A percentile compares a stretch with the other conserved stretches of the same genome.
Conservation (phyloP, 1,140 invertebrate genomes). For the Solen grandis region DNA sequence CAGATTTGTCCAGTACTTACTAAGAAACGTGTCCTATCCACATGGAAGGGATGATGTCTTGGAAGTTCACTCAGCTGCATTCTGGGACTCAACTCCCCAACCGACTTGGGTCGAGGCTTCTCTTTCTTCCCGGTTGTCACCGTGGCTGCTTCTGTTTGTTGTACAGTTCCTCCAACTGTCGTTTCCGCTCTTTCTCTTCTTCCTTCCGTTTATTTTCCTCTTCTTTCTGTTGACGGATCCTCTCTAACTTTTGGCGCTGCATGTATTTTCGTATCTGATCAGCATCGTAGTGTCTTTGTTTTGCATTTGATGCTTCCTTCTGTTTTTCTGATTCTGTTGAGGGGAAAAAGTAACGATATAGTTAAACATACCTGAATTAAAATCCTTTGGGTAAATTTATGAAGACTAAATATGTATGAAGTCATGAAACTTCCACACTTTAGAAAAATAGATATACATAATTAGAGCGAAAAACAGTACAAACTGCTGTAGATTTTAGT, state of each 20-base stretch:
- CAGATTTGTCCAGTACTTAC: slow-evolving; percentile 23
- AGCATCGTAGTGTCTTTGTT: slow-evolving; percentile 77
- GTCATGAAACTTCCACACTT: too few species aligned
- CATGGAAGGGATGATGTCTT: slow-evolving; percentile 60
- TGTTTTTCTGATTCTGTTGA: slow-evolving; percentile 68
- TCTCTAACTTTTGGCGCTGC: slow-evolving; percentile 72
- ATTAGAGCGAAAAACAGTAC: too few species aligned
- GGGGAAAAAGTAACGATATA: slow-evolving; percentile 8
- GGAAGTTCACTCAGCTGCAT: slow-evolving; percentile 49
- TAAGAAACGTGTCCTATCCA: slow-evolving; percentile 46
- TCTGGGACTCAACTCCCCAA: neutral
- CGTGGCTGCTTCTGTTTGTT: slow-evolving; percentile 60
- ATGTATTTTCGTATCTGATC: slow-evolving; percentile 77
- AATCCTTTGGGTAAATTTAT: neutral
- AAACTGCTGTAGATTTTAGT: too few species aligned
- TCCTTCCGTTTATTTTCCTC: slow-evolving; percentile 66
- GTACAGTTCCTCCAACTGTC: slow-evolving; percentile 68
- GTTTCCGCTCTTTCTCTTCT: slow-evolving; percentile 66
- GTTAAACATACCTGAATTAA: neutral
- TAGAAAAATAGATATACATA: neutral
- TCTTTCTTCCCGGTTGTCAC: slow-evolving; percentile 39
- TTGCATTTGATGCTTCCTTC: slow-evolving; percentile 64
- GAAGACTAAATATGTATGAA: too few species aligned
- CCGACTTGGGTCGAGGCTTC: slow-evolving; percentile 34
- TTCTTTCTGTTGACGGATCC: slow-evolving; percentile 64